These are phyloP conservation scores for Cosmia trapezina DNA, from an alignment of 2,888 invertebrate genomes.

Conservation along the genomic window DNA sequence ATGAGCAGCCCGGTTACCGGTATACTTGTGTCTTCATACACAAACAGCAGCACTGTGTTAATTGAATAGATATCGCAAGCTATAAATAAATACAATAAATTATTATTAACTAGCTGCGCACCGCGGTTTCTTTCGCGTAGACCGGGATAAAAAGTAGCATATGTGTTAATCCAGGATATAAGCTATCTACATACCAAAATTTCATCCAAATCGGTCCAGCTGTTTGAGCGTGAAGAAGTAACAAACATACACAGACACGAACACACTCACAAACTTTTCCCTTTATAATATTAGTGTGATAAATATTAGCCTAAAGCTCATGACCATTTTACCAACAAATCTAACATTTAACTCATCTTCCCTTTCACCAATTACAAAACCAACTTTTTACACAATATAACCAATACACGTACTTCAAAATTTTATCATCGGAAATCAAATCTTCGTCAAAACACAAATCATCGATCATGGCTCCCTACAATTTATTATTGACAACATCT, in stretches of 20 bases:
- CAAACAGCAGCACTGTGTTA: background rate
- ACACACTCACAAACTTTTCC: no score
- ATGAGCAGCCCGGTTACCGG: background rate
- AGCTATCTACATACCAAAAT: no score
- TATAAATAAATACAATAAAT: background rate
- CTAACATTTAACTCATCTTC: constrained; percentile 31
- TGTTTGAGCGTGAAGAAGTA: no score
- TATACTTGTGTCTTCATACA: no score
- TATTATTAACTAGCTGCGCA: constrained; percentile 22
- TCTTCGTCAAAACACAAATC: constrained; percentile 18
- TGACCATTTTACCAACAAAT: constrained; percentile 28
- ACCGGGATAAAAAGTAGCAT: no score
- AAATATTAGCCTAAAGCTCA: constrained; percentile 10
- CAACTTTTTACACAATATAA: constrained; percentile 40
- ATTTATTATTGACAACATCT: constrained; percentile 46
- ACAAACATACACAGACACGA: no score
- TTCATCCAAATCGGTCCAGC: no score
- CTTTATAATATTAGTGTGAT: no score
- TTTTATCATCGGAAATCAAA: constrained; percentile 24
- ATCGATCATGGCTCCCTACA: constrained; percentile 37
- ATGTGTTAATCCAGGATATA: no score
- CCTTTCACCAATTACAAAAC: constrained; percentile 55
- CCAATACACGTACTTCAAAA: constrained; percentile 40
- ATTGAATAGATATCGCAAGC: background rate
- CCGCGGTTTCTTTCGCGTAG: no score